Conservation (phyloP, 2,888 invertebrate genomes). For the Mesorhabditis spiculigera region DNA sequence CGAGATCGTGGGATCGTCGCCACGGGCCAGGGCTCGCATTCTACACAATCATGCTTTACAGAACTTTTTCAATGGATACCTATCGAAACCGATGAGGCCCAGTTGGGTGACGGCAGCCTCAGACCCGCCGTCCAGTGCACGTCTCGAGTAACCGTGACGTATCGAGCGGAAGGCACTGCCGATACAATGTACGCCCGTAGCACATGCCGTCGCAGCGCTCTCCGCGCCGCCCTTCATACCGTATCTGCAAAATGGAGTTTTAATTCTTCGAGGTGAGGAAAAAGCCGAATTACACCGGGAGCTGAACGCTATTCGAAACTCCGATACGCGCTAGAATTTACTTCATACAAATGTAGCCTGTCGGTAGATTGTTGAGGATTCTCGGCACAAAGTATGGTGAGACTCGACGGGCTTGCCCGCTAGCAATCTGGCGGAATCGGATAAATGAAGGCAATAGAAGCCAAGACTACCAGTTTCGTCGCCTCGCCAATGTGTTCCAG, state of each 20-base stretch:
- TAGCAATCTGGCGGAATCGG: too few relatives aligned
- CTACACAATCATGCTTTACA: conserved; percentile 14
- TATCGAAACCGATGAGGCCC: conserved; percentile 40
- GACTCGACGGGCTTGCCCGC: too few relatives aligned
- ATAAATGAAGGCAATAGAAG: too few relatives aligned
- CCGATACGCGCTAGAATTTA: too few relatives aligned
- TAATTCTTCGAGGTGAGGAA: neutral
- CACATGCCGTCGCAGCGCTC: conserved; percentile 90
- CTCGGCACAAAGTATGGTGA: too few relatives aligned
- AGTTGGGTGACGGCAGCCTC: conserved; percentile 44
- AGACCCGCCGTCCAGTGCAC: conserved; percentile 45
- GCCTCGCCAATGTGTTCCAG: too few relatives aligned
- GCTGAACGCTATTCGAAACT: neutral
- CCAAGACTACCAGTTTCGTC: too few relatives aligned
- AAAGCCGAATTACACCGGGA: neutral
- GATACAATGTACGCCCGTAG: conserved; percentile 91
- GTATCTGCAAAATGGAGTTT: conserved; percentile 29
- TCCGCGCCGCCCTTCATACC: conserved; percentile 77
- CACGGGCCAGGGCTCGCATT: conserved; percentile 40
- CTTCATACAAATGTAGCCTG: too few relatives aligned
- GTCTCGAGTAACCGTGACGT: conserved; percentile 69
- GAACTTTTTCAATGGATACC: conserved; percentile 11
- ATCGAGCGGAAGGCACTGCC: conserved; percentile 63
- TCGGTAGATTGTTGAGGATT: too few relatives aligned
- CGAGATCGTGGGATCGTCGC: conserved; percentile 68